These are phyloP conservation scores for Heliconius eleuchia DNA, from an alignment of 1,140 invertebrate genomes.

Conservation along the genomic window DNA sequence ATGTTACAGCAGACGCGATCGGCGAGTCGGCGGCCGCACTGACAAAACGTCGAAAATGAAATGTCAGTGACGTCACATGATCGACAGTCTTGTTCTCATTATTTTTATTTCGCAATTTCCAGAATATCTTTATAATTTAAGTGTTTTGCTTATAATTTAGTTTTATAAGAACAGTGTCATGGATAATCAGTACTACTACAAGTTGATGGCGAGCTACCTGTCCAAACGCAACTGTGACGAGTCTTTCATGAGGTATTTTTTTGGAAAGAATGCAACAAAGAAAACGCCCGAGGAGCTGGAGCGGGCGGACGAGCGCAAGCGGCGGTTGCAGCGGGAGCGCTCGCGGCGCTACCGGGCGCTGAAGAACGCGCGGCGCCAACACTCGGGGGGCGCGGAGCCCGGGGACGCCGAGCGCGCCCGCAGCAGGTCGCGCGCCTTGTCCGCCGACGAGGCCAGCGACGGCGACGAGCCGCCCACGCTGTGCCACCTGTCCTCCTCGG, in stretches of 20 bases:
- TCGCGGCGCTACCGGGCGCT: constrained; percentile 70
- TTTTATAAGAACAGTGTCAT: constrained; percentile 44
- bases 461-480: constrained; percentile 73
- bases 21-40: constrained; percentile 1
- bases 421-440: constrained; percentile 51
- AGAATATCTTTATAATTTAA: constrained; percentile 50
- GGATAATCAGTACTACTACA: constrained; percentile 78
- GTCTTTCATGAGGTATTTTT: constrained; percentile 77
- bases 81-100: constrained; percentile 69
- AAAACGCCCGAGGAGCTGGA: constrained; percentile 76
- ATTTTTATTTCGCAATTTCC: constrained; percentile 78
- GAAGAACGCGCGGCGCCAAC: constrained; percentile 70
- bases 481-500: constrained; percentile 65
- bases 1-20: background rate
- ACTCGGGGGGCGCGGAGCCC: constrained; percentile 52
- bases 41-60: constrained; percentile 14
- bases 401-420: constrained; percentile 25
- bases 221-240: constrained; percentile 77
- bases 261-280: constrained; percentile 72
- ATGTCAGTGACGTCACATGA: constrained; percentile 26
- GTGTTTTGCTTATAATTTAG: constrained; percentile 38
- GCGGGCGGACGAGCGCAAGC: constrained; percentile 70
- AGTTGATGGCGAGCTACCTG: constrained; percentile 74
- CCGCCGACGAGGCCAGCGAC: constrained; percentile 65
- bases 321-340: constrained; percentile 67